Conservation (phyloP, 2,797 vertebrate species). For the Sebastes cheni region DNA sequence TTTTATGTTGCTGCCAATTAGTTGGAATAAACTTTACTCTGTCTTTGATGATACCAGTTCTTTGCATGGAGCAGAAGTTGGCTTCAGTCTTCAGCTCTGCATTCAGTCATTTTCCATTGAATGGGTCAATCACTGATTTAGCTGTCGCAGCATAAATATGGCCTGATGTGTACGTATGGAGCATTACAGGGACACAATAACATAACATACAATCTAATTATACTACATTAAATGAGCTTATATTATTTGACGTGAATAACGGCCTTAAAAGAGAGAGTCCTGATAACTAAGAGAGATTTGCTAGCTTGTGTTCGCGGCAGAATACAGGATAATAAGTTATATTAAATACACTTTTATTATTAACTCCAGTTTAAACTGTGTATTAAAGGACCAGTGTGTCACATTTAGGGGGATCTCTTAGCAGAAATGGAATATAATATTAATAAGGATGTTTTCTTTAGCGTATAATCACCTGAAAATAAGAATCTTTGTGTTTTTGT, state of each 20-base stretch:
- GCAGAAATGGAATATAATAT: too few species aligned
- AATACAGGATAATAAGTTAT: too few species aligned
- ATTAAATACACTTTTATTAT: background rate
- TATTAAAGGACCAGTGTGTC: too few species aligned
- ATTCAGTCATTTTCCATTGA: constrained; percentile 26
- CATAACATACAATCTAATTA: background rate
- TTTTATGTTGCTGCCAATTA: constrained; percentile 79
- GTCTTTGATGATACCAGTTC: constrained; percentile 58
- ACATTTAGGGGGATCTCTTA: too few species aligned
- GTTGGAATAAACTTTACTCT: constrained; percentile 71
- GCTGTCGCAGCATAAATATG: background rate
- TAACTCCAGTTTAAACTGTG: too few species aligned
- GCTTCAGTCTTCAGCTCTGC: background rate
- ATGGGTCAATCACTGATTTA: constrained; percentile 24
- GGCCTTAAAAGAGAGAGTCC: too few species aligned
- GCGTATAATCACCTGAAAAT: too few species aligned
- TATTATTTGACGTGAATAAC: background rate
- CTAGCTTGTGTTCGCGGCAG: too few species aligned
- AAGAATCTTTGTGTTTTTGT: too few species aligned
- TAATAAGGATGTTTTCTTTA: too few species aligned
- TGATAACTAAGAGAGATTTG: too few species aligned
- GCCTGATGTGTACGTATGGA: background rate
- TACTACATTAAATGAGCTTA: background rate
- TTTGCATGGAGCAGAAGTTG: constrained; percentile 37
- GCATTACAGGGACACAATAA: background rate